Percentiles rank a stretch among this genome's conserved stretches.
Evolutionary conservation across 2,113 vertebrate genomes (phyloP).

Genomic region (Cathartes aura): DNA sequence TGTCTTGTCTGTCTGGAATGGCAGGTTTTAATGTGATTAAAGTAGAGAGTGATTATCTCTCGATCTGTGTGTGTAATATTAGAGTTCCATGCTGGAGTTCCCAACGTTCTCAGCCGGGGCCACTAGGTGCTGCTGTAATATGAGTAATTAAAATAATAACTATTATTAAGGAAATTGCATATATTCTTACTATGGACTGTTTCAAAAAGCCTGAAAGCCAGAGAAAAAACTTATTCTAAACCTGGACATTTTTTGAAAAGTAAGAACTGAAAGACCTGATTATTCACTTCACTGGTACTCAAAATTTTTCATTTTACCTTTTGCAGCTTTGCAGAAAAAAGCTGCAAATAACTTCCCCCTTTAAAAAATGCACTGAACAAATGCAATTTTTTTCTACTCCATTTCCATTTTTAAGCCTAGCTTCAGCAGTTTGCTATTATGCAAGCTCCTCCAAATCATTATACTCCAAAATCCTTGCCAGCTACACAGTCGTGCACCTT

Average conservation of each 20-base stretch:
- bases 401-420: background rate
- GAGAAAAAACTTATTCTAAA: background rate
- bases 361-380: background rate
- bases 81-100: background rate
- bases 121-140: slow-evolving; percentile 63
- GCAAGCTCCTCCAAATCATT: background rate
- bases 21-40: slow-evolving; percentile 8
- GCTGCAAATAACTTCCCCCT: background rate
- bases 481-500: background rate
- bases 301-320: background rate
- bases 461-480: background rate
- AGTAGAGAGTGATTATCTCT: background rate
- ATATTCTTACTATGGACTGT: background rate
- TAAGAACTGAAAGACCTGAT: background rate
- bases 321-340: background rate
- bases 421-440: background rate
- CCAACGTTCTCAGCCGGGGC: background rate
- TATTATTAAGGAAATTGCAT: background rate
- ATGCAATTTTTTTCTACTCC: background rate
- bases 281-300: background rate
- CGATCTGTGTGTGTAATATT: background rate
- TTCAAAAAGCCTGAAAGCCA: background rate
- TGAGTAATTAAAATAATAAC: slow-evolving; percentile 54
- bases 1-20: background rate
- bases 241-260: background rate